Conservation (phyloP, 2,888 invertebrate genomes). For the Leucania comma region DNA sequence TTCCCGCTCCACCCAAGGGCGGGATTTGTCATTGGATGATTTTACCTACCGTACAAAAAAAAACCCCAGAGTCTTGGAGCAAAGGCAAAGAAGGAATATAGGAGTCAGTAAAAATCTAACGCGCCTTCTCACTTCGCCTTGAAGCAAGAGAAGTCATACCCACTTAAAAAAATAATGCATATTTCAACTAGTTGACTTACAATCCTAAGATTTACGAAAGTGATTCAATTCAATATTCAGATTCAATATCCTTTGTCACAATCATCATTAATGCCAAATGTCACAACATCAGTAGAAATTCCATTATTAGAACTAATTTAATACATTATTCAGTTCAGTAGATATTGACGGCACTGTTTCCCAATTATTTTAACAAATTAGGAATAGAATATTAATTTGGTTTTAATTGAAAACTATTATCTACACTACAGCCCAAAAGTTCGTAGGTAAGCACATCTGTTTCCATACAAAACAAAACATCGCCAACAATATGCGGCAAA, state of each 20-base stretch:
- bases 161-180: too few species aligned
- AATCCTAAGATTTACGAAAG: neutral
- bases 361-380: constrained; percentile 1
- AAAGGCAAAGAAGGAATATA: too few species aligned
- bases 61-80: too few species aligned
- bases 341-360: neutral
- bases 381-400: neutral
- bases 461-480: neutral
- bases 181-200: neutral
- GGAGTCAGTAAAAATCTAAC: too few species aligned
- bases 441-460: neutral
- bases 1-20: too few species aligned
- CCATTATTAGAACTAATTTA: neutral
- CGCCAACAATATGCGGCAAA: too few species aligned
- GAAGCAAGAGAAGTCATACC: too few species aligned
- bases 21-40: too few species aligned
- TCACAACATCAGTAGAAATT: neutral
- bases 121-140: too few species aligned
- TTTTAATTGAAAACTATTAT: neutral
- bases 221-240: too few species aligned
- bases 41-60: too few species aligned
- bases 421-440: neutral
- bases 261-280: neutral
- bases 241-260: neutral
- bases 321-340: neutral